A percentile compares a stretch with the other conserved stretches of the same genome.
These are phyloP conservation scores for Hyles euphorbiae DNA, from an alignment of 1,140 invertebrate genomes.

Conservation along the genomic window DNA sequence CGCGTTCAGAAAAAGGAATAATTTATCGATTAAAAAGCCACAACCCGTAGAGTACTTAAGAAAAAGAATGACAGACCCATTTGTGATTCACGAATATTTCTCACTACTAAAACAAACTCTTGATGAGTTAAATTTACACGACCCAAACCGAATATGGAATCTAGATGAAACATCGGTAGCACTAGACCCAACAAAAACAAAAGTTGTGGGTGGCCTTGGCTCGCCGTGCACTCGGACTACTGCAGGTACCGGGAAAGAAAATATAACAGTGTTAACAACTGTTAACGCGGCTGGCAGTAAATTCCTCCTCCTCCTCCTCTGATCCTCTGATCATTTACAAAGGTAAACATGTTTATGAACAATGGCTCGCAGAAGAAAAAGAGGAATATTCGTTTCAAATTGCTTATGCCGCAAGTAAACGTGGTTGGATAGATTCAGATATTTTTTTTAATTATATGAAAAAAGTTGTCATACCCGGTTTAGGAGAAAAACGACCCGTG, in stretches of 20 bases:
- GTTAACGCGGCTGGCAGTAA: constrained; percentile 44
- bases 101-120: constrained; percentile 28
- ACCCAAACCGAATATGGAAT: constrained; percentile 40
- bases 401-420: constrained; percentile 27
- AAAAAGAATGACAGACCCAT: constrained; percentile 39
- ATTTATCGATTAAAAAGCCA: constrained; percentile 48
- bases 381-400: constrained; percentile 12
- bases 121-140: constrained; percentile 23
- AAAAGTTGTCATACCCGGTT: constrained; percentile 20
- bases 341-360: constrained; percentile 27
- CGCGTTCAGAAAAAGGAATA: constrained; percentile 40
- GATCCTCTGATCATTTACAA: constrained; percentile 41
- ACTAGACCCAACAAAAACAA: constrained; percentile 40
- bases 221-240: constrained; percentile 35
- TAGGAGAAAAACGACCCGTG: constrained; percentile 22
- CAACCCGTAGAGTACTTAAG: constrained; percentile 46
- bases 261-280: constrained; percentile 47
- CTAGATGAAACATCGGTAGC: constrained; percentile 39
- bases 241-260: constrained; percentile 41
- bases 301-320: too few species aligned
- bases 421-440: constrained; percentile 15
- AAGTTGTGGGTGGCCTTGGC: constrained; percentile 25
- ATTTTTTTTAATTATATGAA: constrained; percentile 15
- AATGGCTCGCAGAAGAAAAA: constrained; percentile 21
- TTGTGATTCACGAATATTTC: constrained; percentile 33